Evolutionary conservation across 2,888 invertebrate species (phyloP), one percentile per base, ranked within the genome.

Genomic region (Prostheceraeus crozeri): DNA sequence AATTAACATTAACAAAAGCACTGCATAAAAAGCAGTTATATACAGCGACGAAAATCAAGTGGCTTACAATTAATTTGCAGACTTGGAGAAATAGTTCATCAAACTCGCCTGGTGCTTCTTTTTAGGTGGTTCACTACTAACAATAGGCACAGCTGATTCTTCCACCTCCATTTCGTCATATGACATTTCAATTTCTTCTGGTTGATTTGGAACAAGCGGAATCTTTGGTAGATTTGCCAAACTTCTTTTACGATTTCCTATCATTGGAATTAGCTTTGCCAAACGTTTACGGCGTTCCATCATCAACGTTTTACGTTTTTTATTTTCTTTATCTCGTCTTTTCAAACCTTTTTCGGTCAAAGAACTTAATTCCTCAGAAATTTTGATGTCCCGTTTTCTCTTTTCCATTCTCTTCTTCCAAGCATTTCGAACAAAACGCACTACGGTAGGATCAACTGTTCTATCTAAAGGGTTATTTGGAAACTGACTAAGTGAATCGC

Each of bases 31-130:
- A n/a, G n/a, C n/a, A n/a, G n/a, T n/a, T n/a, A n/a, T n/a, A n/a
- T n/a, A n/a, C n/a, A n/a, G n/a, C n/a, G n/a, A n/a, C n/a, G n/a
- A n/a, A n/a, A n/a, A n/a, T n/a, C n/a, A n/a, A n/a, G n/a, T n/a
- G n/a, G n/a, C n/a, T n/a, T n/a, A n/a, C n/a, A n/a, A n/a, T 48
- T 48, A 48, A 48, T 30, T 19, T 19, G 48, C 28, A 48, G 23
- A 48, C 48, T 48, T 48, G 23, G 48, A 48, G 48, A 48, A 48
- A 48, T 48, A 48, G 48, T 48, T 48, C 23, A 48, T 48, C 48
- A 48, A 30, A 48, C 23, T 48, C 23, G 48, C 19, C 48, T 48
- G 48, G 27, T 48, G 48, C 48, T 48, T 48, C 48, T 48, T 48
- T 19, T 40, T 40, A 40, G 45, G 45, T 40, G 45, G 45, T 40